Evolutionary conservation across 2,888 invertebrate genomes (phyloP).

Genomic region (Cloeon dipterum): DNA sequence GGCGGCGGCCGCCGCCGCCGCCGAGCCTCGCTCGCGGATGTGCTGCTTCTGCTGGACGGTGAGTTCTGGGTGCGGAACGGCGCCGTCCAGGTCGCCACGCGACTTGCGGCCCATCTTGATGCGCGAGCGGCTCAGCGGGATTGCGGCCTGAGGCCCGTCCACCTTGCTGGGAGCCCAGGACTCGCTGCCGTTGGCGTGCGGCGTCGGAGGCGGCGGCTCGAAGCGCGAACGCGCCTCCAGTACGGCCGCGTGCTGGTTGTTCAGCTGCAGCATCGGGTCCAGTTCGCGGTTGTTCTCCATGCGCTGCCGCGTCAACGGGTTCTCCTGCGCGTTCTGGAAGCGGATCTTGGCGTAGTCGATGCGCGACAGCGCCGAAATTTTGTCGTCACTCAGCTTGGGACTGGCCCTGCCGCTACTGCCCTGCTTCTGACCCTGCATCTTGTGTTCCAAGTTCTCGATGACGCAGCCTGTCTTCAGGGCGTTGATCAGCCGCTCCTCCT

Average conservation of each 20-base stretch:
- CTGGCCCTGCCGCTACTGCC: not conserved
- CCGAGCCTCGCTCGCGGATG: slow-evolving; percentile 14
- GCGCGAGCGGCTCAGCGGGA: slow-evolving; percentile 10
- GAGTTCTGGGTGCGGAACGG: slow-evolving; percentile 41
- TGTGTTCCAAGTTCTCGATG: slow-evolving; percentile 24
- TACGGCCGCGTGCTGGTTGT: slow-evolving; percentile 8
- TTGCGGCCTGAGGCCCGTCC: slow-evolving; percentile 7
- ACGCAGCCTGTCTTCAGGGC: slow-evolving; percentile 51
- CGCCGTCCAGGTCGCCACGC: slow-evolving; percentile 18
- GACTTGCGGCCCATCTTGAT: slow-evolving; percentile 16
- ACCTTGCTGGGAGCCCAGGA: slow-evolving; percentile 2
- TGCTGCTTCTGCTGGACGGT: slow-evolving; percentile 34
- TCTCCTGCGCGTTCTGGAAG: slow-evolving; percentile 30
- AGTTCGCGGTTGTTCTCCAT: slow-evolving; percentile 16
- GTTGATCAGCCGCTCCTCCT: slow-evolving; percentile 55
- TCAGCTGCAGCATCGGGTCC: slow-evolving; percentile 12
- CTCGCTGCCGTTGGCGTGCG: slow-evolving; percentile 9
- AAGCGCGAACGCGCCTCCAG: slow-evolving; percentile 13
- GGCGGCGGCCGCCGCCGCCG: slow-evolving; percentile 12
- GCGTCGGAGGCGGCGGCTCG: slow-evolving; percentile 9
- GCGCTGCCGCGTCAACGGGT: slow-evolving; percentile 19
- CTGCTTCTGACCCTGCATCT: not conserved
- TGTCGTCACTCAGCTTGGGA: not conserved
- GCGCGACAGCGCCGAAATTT: slow-evolving; percentile 22
- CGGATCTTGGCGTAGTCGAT: slow-evolving; percentile 41